These are phyloP conservation scores for Manis crassicaudata DNA, from an alignment of 2,797 vertebrate genomes.

Conservation along the genomic window DNA sequence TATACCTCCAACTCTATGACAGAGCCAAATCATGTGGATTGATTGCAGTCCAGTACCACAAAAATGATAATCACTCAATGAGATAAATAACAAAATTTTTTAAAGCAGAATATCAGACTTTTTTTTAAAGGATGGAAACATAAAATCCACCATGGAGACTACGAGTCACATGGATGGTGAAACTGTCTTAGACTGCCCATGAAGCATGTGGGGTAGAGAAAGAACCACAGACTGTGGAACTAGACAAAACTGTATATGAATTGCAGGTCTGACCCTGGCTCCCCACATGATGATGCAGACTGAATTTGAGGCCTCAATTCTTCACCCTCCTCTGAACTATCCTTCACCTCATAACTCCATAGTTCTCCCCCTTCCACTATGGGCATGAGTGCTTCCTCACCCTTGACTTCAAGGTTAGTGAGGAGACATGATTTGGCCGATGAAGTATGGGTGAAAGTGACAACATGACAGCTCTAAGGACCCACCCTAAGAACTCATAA, in stretches of 20 bases:
- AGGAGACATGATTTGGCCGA: neutral
- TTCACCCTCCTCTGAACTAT: neutral
- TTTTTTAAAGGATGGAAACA: constrained; percentile 73
- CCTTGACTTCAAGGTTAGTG: neutral
- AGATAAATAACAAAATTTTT: constrained; percentile 76
- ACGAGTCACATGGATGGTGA: constrained; percentile 54
- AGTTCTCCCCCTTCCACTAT: neutral
- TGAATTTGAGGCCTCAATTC: neutral
- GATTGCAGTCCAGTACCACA: constrained; percentile 76
- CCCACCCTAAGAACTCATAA: neutral
- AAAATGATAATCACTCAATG: constrained; percentile 77
- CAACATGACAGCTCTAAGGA: neutral
- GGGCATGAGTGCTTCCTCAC: neutral
- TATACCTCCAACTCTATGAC: constrained; percentile 70
- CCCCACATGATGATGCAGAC: neutral
- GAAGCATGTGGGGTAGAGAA: constrained; percentile 30
- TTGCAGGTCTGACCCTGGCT: neutral
- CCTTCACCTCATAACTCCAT: neutral
- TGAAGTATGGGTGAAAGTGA: neutral
- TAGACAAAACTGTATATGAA: neutral
- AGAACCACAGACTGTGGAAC: neutral
- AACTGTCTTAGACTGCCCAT: constrained; percentile 50
- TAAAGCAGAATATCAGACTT: constrained; percentile 65
- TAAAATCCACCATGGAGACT: constrained; percentile 56
- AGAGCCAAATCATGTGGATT: constrained; percentile 76